A percentile compares a stretch with the other conserved stretches of the same genome.
These are phyloP conservation scores for Mellilla xanthometata DNA, from an alignment of 2,888 invertebrate species.

Conservation along the genomic window DNA sequence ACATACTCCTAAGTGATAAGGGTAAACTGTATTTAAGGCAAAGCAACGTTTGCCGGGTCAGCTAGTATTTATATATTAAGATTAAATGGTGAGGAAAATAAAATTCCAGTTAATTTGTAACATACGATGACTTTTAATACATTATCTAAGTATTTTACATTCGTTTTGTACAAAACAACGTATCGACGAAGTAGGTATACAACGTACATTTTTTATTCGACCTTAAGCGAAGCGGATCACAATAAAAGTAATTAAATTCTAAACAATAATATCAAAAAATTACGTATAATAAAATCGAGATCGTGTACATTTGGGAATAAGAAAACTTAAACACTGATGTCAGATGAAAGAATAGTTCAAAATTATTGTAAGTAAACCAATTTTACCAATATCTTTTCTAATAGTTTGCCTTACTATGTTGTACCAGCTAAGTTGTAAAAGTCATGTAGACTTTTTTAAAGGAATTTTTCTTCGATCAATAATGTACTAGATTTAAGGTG, in stretches of 20 bases:
- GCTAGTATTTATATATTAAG: no score
- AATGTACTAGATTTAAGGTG: no score
- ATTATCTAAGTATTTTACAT: slow-evolving; percentile 74
- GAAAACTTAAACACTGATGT: not conserved
- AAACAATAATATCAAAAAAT: slow-evolving; percentile 47
- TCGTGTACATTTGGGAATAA: slow-evolving; percentile 52
- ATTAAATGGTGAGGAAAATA: slow-evolving; percentile 38
- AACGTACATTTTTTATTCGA: slow-evolving; percentile 59
- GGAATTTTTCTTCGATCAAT: no score
- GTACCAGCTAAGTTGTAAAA: no score
- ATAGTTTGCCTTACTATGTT: no score
- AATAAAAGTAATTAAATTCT: slow-evolving; percentile 55
- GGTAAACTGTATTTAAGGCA: no score
- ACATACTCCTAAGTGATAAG: no score
- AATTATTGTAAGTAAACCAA: no score
- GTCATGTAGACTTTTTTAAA: no score
- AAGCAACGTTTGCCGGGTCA: no score
- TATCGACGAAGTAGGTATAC: slow-evolving; percentile 56
- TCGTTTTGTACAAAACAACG: slow-evolving; percentile 78
- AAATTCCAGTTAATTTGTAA: slow-evolving; percentile 66
- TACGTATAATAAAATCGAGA: slow-evolving; percentile 74
- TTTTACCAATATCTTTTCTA: no score
- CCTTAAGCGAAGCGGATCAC: slow-evolving; percentile 50
- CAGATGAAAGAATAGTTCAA: no score
- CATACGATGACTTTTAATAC: slow-evolving; percentile 81